Conservation (phyloP, 35 echinoderm and acorn worm genomes). For the Acanthaster planci region DNA sequence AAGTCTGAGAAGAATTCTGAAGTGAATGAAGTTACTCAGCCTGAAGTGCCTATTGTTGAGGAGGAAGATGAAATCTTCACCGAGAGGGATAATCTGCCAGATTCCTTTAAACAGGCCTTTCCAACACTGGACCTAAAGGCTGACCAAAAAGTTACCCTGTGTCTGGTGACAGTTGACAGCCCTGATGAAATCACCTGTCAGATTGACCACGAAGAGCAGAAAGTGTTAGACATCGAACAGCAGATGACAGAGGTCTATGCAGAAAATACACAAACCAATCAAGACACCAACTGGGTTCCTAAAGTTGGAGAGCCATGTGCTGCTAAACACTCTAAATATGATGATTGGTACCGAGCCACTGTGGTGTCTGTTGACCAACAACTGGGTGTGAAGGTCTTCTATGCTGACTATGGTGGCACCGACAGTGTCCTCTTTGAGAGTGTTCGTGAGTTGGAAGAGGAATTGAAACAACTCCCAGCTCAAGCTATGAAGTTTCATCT, state of each 20-base stretch:
- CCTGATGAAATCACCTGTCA: conserved; percentile 29
- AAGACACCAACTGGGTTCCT: neutral
- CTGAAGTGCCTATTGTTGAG: neutral
- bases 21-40: neutral
- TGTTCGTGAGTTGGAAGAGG: neutral
- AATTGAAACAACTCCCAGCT: neutral
- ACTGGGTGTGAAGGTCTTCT: neutral
- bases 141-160: neutral
- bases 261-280: neutral
- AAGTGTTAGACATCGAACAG: conserved; percentile 36
- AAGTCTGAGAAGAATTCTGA: neutral
- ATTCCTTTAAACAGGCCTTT: conserved; percentile 7
- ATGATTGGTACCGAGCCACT: conserved; percentile 30
- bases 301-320: conserved; percentile 13
- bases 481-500: conserved; percentile 2
- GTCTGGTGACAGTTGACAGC: neutral
- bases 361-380: conserved; percentile 22
- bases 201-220: conserved; percentile 38
- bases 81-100: neutral
- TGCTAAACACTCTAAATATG: conserved; percentile 6
- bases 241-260: conserved; percentile 15
- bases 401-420: conserved; percentile 15
- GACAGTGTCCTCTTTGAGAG: neutral
- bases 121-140: neutral
- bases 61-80: conserved; percentile 1